A percentile compares a stretch with the other conserved stretches of the same genome.
Evolutionary conservation across 2,888 invertebrate genomes (phyloP).

Genomic region (Apodemia duryi): DNA sequence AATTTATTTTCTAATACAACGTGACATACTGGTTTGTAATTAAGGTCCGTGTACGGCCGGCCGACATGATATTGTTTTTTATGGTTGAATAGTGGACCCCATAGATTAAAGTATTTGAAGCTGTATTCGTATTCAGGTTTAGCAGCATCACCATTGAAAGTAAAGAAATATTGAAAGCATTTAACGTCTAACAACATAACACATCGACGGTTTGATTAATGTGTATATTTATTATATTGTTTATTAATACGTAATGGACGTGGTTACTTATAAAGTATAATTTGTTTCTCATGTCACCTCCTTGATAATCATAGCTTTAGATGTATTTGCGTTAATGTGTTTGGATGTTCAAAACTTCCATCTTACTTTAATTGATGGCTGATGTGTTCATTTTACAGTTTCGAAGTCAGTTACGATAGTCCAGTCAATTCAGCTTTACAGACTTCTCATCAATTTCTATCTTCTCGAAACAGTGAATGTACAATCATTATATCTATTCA

Average conservation of each 20-base stretch:
- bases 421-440: too few relatives aligned
- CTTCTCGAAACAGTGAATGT: too few relatives aligned
- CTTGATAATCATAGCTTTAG: conserved; percentile 6
- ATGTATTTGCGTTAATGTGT: conserved; percentile 2
- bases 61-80: conserved; percentile 73
- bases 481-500: too few relatives aligned
- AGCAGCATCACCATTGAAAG: conserved; percentile 20
- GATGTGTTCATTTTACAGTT: conserved; percentile 1
- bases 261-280: conserved; percentile 13
- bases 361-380: background rate
- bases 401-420: background rate
- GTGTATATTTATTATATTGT: conserved; percentile 17
- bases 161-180: conserved; percentile 25
- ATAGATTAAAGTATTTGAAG: conserved; percentile 61
- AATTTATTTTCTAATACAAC: conserved; percentile 32
- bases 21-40: conserved; percentile 49
- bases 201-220: conserved; percentile 25
- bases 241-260: conserved; percentile 16
- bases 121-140: conserved; percentile 33
- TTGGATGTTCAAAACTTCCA: background rate
- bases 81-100: conserved; percentile 64
- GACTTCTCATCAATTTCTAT: too few relatives aligned
- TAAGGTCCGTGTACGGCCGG: conserved; percentile 61
- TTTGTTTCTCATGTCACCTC: conserved; percentile 11
- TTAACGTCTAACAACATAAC: conserved; percentile 28